Evolutionary conservation across 2,113 vertebrate genomes (phyloP), one percentile per base, ranked within the genome.

Genomic region (Scolopax mira): DNA sequence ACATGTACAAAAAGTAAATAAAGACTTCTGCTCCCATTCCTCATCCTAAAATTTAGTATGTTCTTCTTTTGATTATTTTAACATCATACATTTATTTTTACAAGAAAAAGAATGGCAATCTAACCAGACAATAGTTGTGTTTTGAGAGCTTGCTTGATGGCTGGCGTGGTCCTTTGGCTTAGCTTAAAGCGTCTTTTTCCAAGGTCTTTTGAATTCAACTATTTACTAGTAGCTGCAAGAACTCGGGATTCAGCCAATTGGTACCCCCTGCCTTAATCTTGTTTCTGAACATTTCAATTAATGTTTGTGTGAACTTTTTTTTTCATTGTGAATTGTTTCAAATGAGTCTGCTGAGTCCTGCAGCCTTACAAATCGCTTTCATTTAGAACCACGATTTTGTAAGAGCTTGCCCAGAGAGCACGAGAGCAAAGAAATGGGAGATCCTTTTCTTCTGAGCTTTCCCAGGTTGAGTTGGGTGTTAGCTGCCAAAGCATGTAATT

Each of bases 271-370:
- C 67, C 52, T 69, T 78, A 71, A 79, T 94, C 44, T 73, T 55
- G 35, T 86, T 96, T 88, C 91, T 84, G 82, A 93, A 83, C 5
- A 1, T 90, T 94, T 96, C 82, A 74, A 24, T 93, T 91, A 92
- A 44, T 0, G 0, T 88, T 90, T 93, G 17, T 57, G 79, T 92
- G 81, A 91, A 71, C 33, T 31, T 11, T 0, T 90, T 90, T 69
- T 94, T 91, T 84, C 75, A 31, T 58, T 86, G 17, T 82, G 73
- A 74, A 74, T 79, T 79, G 9, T 96, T 72, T 90, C 46, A 85
- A 95, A 70, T 52, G n/a, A 71, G 31, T 88, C 54, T 82, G 61
- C 65, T 1, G 57, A 74, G 21, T 83, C 51, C 54, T 5, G 3
- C 74, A 91, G 41, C 51, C 41, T 91, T 24, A 30, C 31, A 55